Base-by-base conservation (phyloP, 2,113 vertebrate species). In the Apistogramma diplotaenia region DNA sequence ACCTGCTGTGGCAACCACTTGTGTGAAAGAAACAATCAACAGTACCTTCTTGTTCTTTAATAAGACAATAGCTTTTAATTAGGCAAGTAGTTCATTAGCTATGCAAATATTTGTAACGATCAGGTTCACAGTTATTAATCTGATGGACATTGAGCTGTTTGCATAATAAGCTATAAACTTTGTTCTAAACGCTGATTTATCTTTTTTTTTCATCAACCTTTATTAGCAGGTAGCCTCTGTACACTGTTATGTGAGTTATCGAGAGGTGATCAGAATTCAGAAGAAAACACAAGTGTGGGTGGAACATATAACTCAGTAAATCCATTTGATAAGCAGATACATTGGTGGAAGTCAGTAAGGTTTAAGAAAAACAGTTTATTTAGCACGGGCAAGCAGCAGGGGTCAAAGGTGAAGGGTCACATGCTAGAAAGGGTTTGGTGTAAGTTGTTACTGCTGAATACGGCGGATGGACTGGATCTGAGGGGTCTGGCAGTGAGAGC, bases 401-500 rank as follows among this genome's bases (percentile, higher is more conserved):
- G 81, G 74, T 87, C 72, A 76, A 40, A 73, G 89, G 87, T 87
- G 53, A 82, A 77, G 76, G 91, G 79, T 89, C 78, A 85, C 73
- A 40, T 51, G 56, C 84, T 75, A 49, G 23, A 72, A 37, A 59
- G n/a, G 79, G 85, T 62, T 25, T 29, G 70, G 60, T 43, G 81
- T 74, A 37, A 40, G 82, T 15, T 59, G 89, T 97, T 96, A 98
- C 94, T 97, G 97, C 96, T 98, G 97, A 91, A 98, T 96, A 87
- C 97, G 95, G 92, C 97, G 96, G 94, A 97, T 95, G 90, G 97
- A 97, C 93, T 99, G 97, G 88, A 99, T 96, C 94, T 97, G 97
- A 90, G 96, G 96, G 73, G 97, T 97, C 93, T 97, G 97, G 1
- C 95, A 97, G 1, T 97, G 97, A 82, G 97, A 96, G 58, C 97